Base-by-base conservation (phyloP, 2,797 vertebrate genomes). In the Parambassis ranga region DNA sequence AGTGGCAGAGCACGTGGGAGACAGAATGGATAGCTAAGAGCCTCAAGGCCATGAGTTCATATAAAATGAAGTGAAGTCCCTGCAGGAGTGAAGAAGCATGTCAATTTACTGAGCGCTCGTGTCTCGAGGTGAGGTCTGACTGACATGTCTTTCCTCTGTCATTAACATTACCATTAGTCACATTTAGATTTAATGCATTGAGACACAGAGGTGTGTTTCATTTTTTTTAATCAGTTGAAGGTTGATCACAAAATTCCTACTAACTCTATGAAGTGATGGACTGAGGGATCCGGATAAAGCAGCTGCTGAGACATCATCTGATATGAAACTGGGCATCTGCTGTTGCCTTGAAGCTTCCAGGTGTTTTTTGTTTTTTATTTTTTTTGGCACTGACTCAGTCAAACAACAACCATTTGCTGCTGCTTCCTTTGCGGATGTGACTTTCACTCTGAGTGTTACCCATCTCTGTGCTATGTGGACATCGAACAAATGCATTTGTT, bases 401-500 rank as follows among this genome's bases (percentile, higher is more conserved):
- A 44, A 39, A 68, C 46, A n/a, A n/a, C 18, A 58, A 14, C 20
- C 41, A 36, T 60, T 69, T 55, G 48, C 42, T 33, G 30, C 55
- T 11, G 44, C 42, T 43, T 63, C 15, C 27, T 20, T 19, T 15
- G 16, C 50, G 35, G 26, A 42, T 42, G 48, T 36, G 43, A 51
- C 49, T 13, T 65, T 73, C 66, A 69, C 65, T 78, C 57, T 64
- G 39, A 79, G 59, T 68, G 63, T 75, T 62, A 39, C 63, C 57
- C 55, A 26, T 69, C 71, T 71, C 67, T n/a, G 37, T 53, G 58
- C 50, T 31, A 52, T 43, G 58, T 63, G 61, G 71, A 65, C 69
- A 66, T 85, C 70, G 78, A 73, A 84, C 61, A 82, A 85, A 88
- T 71, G 69, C 76, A 90, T 88, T 85, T 88, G 83, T 87, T 89